These are phyloP conservation scores for Cichladusa arquata DNA, from an alignment of 2,113 vertebrate species.

Conservation along the genomic window DNA sequence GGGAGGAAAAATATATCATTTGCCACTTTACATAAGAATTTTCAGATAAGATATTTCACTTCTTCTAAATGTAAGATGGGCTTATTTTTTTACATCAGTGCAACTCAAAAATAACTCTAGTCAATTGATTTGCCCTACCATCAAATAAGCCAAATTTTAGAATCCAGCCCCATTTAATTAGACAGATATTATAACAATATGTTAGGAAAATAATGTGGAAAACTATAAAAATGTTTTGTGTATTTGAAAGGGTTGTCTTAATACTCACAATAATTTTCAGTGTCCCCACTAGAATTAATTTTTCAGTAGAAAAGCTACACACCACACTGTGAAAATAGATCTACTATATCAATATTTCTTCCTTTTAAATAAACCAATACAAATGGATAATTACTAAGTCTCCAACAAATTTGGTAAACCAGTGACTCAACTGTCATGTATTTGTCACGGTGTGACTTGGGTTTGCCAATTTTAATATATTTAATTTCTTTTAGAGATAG, in stretches of 20 bases:
- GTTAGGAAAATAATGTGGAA: background rate
- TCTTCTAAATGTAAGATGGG: background rate
- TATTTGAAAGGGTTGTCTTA: background rate
- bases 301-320: background rate
- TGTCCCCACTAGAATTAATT: background rate
- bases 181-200: background rate
- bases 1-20: background rate
- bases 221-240: background rate
- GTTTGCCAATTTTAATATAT: too few species aligned
- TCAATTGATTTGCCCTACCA: background rate
- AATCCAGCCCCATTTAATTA: background rate
- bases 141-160: background rate
- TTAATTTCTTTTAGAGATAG: too few species aligned
- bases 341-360: background rate
- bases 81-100: background rate
- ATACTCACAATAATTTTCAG: background rate
- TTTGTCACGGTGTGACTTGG: too few species aligned
- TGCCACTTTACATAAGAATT: background rate
- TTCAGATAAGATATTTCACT: background rate
- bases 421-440: background rate
- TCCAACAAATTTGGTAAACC: background rate
- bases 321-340: background rate
- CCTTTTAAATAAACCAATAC: background rate
- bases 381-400: slow-evolving; percentile 2
- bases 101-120: background rate